These are phyloP conservation scores for Peromyscus eremicus DNA, from an alignment of 2,797 vertebrate genomes.

Conservation along the genomic window DNA sequence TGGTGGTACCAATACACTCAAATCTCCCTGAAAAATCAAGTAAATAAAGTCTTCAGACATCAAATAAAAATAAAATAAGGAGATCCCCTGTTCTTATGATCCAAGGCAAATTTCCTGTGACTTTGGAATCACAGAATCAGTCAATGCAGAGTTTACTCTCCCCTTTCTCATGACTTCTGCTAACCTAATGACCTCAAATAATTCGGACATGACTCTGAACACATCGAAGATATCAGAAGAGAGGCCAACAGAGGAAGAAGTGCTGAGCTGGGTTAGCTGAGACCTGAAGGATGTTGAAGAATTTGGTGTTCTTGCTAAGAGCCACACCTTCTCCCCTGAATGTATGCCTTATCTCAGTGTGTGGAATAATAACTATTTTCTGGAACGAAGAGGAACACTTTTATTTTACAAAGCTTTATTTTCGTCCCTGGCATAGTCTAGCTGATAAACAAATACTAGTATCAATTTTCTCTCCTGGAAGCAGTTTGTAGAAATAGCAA, in stretches of 20 bases:
- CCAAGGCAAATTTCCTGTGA: not conserved
- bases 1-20: not conserved
- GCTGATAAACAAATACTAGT: not conserved
- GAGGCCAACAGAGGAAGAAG: accelerated
- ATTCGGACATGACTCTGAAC: not conserved
- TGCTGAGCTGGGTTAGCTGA: not conserved
- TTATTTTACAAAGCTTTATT: not conserved
- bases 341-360: not conserved
- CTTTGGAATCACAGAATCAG: not conserved
- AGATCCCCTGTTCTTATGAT: not conserved
- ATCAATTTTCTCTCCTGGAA: not conserved
- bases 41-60: not conserved
- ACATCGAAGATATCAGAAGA: not conserved
- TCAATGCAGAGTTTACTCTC: not conserved
- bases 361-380: not conserved
- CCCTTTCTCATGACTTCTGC: not conserved
- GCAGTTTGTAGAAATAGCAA: not conserved
- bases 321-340: not conserved
- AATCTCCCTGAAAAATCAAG: not conserved
- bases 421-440: not conserved
- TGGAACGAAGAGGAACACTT: not conserved
- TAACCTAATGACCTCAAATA: not conserved
- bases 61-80: not conserved
- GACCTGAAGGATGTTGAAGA: not conserved
- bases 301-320: not conserved